phyloP scores from a whole-genome alignment of 92 coral and sea anemone species.

The Porites evermanni region DNA sequence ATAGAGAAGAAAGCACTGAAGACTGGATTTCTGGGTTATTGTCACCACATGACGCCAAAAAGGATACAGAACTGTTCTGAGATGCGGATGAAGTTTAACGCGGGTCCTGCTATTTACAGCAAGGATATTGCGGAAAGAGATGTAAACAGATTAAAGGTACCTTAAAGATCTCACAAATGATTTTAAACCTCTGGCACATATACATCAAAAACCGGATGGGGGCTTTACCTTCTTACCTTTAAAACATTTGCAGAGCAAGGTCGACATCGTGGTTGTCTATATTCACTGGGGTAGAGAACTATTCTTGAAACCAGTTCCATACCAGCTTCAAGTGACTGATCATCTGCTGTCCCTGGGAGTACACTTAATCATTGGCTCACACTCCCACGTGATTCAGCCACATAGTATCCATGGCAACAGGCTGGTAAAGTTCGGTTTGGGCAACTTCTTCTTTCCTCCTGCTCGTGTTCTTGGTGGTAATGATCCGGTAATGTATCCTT shows the following conservation, averaged over 20 bases:
- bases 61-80: slow-evolving; percentile 32
- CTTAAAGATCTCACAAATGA: not conserved
- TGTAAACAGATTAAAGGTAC: slow-evolving; percentile 40
- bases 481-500: slow-evolving; percentile 7
- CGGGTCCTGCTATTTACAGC: slow-evolving; percentile 67
- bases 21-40: slow-evolving; percentile 86
- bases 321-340: slow-evolving; percentile 30
- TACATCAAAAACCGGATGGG: too few species aligned
- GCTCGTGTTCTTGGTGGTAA: not conserved
- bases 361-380: slow-evolving; percentile 60
- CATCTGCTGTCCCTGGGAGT: slow-evolving; percentile 37
- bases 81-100: slow-evolving; percentile 27
- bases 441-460: slow-evolving; percentile 51
- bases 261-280: slow-evolving; percentile 57
- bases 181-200: too few species aligned
- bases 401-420: slow-evolving; percentile 42
- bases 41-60: not conserved
- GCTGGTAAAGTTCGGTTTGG: slow-evolving; percentile 59
- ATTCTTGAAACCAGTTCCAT: slow-evolving; percentile 9
- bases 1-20: slow-evolving; percentile 65
- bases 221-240: too few species aligned
- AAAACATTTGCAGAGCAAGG: not conserved
- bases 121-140: slow-evolving; percentile 58
- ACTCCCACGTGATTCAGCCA: slow-evolving; percentile 60
- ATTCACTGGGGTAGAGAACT: slow-evolving; percentile 75